Evolutionary conservation across 2,888 invertebrate genomes (phyloP).

Genomic region (Melolontha melolontha): DNA sequence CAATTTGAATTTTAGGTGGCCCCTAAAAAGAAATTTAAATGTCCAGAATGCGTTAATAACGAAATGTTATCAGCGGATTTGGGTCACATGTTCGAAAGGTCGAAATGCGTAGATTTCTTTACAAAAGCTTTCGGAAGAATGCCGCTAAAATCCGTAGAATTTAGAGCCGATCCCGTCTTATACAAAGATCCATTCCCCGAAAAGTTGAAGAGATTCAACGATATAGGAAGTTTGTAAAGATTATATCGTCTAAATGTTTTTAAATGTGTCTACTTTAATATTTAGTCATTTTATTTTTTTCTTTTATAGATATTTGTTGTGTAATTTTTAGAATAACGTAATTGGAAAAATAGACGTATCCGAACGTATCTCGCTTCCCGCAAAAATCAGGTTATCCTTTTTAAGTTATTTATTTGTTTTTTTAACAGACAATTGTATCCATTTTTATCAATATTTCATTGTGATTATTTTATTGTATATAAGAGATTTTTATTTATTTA

Average conservation of each 20-base stretch:
- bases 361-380: too few species aligned
- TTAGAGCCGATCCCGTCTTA: conserved; percentile 94
- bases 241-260: neutral
- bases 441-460: too few species aligned
- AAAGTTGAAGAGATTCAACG: conserved; percentile 87
- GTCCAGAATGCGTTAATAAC: conserved; percentile 92
- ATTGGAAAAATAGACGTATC: too few species aligned
- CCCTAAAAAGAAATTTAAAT: conserved; percentile 96
- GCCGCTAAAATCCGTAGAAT: conserved; percentile 91
- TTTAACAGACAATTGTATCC: too few species aligned
- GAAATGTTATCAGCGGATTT: conserved; percentile 95
- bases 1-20: conserved; percentile 74
- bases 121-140: conserved; percentile 85
- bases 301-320: too few species aligned
- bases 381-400: too few species aligned
- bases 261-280: conserved; percentile 1
- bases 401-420: too few species aligned
- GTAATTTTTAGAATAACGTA: too few species aligned
- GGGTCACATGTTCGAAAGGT: conserved; percentile 92
- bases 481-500: too few species aligned
- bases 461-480: too few species aligned
- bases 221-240: conserved; percentile 87
- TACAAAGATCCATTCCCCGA: conserved; percentile 89
- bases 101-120: conserved; percentile 85
- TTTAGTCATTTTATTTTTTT: too few species aligned